phyloP scores from a whole-genome alignment of 1,140 invertebrate genomes.

The Drosophila nannoptera region DNA sequence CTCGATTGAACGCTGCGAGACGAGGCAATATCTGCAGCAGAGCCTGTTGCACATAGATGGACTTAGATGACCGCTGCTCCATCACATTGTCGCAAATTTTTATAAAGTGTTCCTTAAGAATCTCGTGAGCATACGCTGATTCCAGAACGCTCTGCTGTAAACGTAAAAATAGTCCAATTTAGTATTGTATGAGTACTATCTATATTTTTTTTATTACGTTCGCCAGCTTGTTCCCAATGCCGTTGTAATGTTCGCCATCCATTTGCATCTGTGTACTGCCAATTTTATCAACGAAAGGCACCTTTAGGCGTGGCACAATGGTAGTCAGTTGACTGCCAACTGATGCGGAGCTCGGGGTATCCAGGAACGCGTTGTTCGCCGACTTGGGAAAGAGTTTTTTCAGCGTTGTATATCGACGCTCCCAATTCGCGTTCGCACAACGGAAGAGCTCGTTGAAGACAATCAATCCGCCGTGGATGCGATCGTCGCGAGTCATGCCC shows the following conservation, averaged over 20 bases:
- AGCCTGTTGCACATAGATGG: constrained; percentile 91
- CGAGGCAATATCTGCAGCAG: constrained; percentile 94
- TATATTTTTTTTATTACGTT: constrained; percentile 53
- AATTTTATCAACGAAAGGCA: constrained; percentile 76
- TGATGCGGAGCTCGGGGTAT: constrained; percentile 37
- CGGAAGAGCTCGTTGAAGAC: constrained; percentile 96
- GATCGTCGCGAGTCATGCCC: constrained; percentile 91
- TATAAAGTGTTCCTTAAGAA: constrained; percentile 91
- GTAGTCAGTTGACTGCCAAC: constrained; percentile 64
- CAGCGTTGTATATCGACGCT: constrained; percentile 88
- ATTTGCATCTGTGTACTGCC: constrained; percentile 64
- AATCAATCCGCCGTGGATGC: constrained; percentile 94
- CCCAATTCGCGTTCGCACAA: constrained; percentile 94
- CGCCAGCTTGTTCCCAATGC: constrained; percentile 56
- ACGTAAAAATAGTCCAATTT: not conserved
- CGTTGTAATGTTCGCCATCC: constrained; percentile 66
- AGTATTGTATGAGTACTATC: too few relatives aligned
- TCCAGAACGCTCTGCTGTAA: constrained; percentile 83
- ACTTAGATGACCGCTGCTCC: constrained; percentile 86
- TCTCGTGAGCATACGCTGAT: constrained; percentile 90
- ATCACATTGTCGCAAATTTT: constrained; percentile 90
- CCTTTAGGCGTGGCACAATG: constrained; percentile 78
- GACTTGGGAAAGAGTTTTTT: constrained; percentile 79
- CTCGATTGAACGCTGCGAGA: constrained; percentile 94
- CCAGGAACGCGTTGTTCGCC: constrained; percentile 77